Percentiles rank a stretch among this genome's conserved stretches.
Evolutionary conservation across 1,140 invertebrate species (phyloP).

Genomic region (Brachystomella parvula): DNA sequence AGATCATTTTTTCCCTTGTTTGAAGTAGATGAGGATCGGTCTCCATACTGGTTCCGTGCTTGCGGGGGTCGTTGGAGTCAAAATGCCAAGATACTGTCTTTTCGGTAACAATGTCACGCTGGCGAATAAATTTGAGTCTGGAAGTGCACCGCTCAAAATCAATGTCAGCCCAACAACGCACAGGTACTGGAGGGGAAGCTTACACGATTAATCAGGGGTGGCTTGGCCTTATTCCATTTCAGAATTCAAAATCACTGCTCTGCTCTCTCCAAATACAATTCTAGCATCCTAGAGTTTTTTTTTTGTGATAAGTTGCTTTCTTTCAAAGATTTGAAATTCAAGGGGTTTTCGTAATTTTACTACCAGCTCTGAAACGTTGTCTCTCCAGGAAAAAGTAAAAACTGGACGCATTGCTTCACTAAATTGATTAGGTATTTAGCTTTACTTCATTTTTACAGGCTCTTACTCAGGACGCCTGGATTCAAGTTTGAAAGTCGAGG

Average conservation of each 20-base stretch:
- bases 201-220: too few species aligned
- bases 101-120: slow-evolving; percentile 88
- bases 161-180: slow-evolving; percentile 89
- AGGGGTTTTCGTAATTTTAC: too few species aligned
- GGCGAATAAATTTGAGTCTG: slow-evolving; percentile 90
- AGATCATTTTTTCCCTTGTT: neutral
- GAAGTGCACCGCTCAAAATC: slow-evolving; percentile 77
- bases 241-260: too few species aligned
- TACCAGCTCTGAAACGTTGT: too few species aligned
- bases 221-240: too few species aligned
- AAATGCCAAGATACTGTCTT: slow-evolving; percentile 82
- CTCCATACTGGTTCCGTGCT: slow-evolving; percentile 81
- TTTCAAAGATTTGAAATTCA: too few species aligned
- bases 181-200: slow-evolving; percentile 60
- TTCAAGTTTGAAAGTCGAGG: slow-evolving; percentile 67
- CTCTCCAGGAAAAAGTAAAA: too few species aligned
- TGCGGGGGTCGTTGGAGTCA: slow-evolving; percentile 81
- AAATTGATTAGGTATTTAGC: too few species aligned
- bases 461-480: slow-evolving; percentile 61
- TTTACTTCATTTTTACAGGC: slow-evolving; percentile 54
- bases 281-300: too few species aligned
- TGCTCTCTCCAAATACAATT: too few species aligned
- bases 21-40: slow-evolving; percentile 80
- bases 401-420: too few species aligned
- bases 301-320: too few species aligned